Evolutionary conservation across 2,797 vertebrate species (phyloP).

Genomic region (Bryconaethiops microstoma): DNA sequence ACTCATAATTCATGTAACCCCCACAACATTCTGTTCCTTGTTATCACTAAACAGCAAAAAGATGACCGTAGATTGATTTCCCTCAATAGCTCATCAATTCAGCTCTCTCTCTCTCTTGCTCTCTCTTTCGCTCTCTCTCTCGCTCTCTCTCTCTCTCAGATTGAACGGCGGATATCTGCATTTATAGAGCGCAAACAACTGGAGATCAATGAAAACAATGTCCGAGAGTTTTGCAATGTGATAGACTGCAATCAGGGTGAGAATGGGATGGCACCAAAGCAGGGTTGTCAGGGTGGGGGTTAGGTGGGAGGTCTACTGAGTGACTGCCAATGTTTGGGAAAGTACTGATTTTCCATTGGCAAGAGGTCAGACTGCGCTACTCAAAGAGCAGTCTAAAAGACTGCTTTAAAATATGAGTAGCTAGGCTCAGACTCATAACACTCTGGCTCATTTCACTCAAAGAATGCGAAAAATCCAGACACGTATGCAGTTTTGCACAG

Average conservation of each 20-base stretch:
- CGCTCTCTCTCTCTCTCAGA: constrained; percentile 73
- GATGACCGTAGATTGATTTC: constrained; percentile 66
- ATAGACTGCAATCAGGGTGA: constrained; percentile 99
- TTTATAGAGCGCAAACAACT: constrained; percentile 99
- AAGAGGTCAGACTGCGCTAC: constrained; percentile 75
- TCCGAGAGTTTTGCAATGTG: constrained; percentile 99
- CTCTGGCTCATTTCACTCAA: no score
- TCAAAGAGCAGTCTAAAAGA: constrained; percentile 31
- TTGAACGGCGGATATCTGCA: constrained; percentile 98
- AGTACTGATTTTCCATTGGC: constrained; percentile 80
- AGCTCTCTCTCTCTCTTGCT: constrained; percentile 35
- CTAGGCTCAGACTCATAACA: not conserved
- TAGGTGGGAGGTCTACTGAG: constrained; percentile 56
- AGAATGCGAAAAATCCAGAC: no score
- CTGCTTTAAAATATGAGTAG: not conserved
- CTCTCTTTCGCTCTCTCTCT: constrained; percentile 26
- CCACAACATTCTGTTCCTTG: constrained; percentile 47
- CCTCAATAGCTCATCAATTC: constrained; percentile 69
- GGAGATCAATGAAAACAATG: constrained; percentile 99
- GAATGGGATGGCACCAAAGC: constrained; percentile 64
- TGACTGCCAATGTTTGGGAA: constrained; percentile 83
- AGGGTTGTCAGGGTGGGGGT: constrained; percentile 47
- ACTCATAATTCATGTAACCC: constrained; percentile 40
- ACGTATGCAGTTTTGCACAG: no score
- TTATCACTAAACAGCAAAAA: constrained; percentile 64